These are phyloP conservation scores for Sphenopsis melanotis DNA, from an alignment of 2,797 vertebrate species.

Conservation along the genomic window DNA sequence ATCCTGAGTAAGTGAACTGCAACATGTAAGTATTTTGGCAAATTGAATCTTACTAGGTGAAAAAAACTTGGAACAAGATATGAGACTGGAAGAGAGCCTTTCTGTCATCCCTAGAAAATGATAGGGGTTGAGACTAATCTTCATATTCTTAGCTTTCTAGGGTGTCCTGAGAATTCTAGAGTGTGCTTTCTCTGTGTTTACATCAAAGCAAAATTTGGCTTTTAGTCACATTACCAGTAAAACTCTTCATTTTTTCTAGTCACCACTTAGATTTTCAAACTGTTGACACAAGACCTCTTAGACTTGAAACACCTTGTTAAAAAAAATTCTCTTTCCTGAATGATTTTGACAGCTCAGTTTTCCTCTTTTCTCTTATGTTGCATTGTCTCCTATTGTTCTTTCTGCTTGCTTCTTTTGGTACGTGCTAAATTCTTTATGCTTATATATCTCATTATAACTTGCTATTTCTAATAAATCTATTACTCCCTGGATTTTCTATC, in stretches of 20 bases:
- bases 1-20: neutral
- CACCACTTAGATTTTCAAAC: neutral
- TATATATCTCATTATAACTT: neutral
- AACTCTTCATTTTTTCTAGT: neutral
- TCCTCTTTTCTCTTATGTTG: neutral
- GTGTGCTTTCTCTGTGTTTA: neutral
- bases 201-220: neutral
- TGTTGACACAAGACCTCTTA: neutral
- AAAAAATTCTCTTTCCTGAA: neutral
- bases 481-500: neutral
- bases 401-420: neutral
- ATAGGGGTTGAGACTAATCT: accelerated
- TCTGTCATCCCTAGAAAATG: neutral
- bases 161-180: neutral
- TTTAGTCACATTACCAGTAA: neutral
- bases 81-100: accelerated
- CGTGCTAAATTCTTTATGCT: accelerated
- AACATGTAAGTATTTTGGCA: neutral
- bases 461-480: neutral
- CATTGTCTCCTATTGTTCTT: neutral
- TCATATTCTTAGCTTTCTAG: neutral
- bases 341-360: neutral
- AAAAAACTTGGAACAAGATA: neutral
- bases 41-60: neutral
- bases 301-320: neutral